Conservation (phyloP, 2,888 invertebrate genomes). For the Cerceris rybyensis region DNA sequence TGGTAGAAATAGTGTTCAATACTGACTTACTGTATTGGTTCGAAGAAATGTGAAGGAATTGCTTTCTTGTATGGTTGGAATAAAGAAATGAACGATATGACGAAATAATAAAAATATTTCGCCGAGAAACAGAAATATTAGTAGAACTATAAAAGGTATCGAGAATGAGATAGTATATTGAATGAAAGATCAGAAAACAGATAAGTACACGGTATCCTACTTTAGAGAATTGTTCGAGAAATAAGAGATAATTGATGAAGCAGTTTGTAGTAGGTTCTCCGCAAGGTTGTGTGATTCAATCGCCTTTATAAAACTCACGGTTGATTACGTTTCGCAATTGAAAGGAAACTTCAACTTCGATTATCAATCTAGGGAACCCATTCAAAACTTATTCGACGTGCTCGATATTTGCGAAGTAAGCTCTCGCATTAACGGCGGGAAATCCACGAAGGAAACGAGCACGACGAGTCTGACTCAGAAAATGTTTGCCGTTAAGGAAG, state of each 20-base stretch:
- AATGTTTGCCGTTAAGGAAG: conserved; percentile 28
- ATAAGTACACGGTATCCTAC: neutral
- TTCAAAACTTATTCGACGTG: neutral
- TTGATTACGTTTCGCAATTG: neutral
- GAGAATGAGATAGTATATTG: neutral
- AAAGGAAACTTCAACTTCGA: neutral
- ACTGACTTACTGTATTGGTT: too few relatives aligned
- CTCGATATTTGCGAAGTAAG: conserved; percentile 45
- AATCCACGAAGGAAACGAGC: conserved; percentile 23
- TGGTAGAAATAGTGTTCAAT: too few relatives aligned
- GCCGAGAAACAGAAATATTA: too few relatives aligned
- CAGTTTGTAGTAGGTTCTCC: neutral
- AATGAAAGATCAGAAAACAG: too few relatives aligned
- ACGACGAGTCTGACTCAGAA: conserved; percentile 7
- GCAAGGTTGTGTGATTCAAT: conserved; percentile 10
- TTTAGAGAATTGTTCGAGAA: neutral
- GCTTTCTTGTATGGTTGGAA: too few relatives aligned
- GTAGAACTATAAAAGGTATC: too few relatives aligned
- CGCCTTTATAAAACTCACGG: neutral
- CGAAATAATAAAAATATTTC: too few relatives aligned
- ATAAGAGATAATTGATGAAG: neutral
- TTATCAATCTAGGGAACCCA: neutral
- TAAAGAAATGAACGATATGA: too few relatives aligned
- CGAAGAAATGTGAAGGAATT: too few relatives aligned
- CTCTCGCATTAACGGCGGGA: conserved; percentile 30